phyloP scores from a whole-genome alignment of 2,113 vertebrate genomes.

The Pelusios castaneus region DNA sequence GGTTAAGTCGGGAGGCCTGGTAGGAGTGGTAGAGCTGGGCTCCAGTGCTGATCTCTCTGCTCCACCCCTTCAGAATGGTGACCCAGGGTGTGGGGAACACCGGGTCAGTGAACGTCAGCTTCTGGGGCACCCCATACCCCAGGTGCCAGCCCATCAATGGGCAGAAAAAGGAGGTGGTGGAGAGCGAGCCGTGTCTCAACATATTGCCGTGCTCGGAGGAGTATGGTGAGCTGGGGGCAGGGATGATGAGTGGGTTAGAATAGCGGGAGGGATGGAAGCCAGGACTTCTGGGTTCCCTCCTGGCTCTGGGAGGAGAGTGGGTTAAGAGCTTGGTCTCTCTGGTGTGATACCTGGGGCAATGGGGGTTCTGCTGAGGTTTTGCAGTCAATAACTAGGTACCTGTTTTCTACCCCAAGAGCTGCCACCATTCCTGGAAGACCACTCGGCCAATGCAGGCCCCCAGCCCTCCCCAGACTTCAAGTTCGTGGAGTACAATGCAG shows the following conservation, averaged over 20 bases:
- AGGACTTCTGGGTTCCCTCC: background rate
- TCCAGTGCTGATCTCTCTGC: background rate
- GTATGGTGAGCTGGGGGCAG: background rate
- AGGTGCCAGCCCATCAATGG: conserved; percentile 40
- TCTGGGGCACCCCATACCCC: conserved; percentile 51
- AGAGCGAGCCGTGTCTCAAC: conserved; percentile 60
- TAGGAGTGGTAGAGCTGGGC: background rate
- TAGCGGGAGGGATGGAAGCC: background rate
- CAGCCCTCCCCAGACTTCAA: too few species aligned
- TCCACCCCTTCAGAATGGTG: background rate
- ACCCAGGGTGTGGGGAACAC: conserved; percentile 50
- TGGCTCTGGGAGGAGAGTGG: background rate
- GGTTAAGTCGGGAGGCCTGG: background rate
- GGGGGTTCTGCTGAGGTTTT: too few species aligned
- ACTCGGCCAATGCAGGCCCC: too few species aligned
- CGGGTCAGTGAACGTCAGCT: conserved; percentile 50
- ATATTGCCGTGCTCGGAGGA: conserved; percentile 47
- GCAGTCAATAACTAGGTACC: too few species aligned
- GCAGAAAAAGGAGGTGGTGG: conserved; percentile 35
- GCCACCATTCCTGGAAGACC: too few species aligned
- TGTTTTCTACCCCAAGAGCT: too few species aligned
- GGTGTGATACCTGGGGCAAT: too few species aligned
- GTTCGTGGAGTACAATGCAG: too few species aligned
- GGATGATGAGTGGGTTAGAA: too few species aligned
- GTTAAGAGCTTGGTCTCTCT: too few species aligned